Base-by-base conservation (phyloP, 2,113 vertebrate species). In the Lophochroa leadbeateri region DNA sequence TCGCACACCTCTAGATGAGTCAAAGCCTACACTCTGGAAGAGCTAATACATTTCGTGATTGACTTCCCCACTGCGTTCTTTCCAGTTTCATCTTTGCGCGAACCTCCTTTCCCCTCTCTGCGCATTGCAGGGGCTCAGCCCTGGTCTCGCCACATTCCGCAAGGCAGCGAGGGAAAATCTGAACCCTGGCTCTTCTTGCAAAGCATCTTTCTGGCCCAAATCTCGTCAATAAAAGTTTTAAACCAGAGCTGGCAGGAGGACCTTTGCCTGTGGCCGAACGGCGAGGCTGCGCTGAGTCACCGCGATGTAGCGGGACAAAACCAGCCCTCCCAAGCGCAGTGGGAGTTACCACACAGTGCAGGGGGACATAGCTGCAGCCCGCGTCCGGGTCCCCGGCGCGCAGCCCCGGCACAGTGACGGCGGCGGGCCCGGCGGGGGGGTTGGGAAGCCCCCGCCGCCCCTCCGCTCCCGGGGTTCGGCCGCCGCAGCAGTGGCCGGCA, bases 41-140 rank as follows among this genome's bases (percentile, higher is more conserved):
- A 96, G 77, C 64, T 57, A 72, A 83, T 82, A 76, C 50, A 57
- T 88, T 92, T 84, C 17, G 68, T 85, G 83, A 96, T 90, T 96
- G 89, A 94, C 97, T 96, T 93, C 68, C 64, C 63, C 31, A 11
- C 77, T 28, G 86, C 17, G 29, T 28, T 79, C 57, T 77, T 96
- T 92, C 61, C 70, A 15, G 13, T 28, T 52, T 57, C 85, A 80
- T 63, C 28, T 33, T 68, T 70, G 35, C 39, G 55, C 10, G 29
- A 86, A 90, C 77, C 37, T 41, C 61, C 37, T 61, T 61, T 86
- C 11, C 35, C 10, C 28, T 49, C 67, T 33, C 58, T 3, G 46
- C 55, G 44, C 29, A 23, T n/a, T 7, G 68, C 82, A 44, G 7
- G 9, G 43, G n/a, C 47, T 83, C 41, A 78, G 63, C 57, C 35